A percentile compares a stretch with the other conserved stretches of the same genome.
Evolutionary conservation across 2,888 invertebrate species (phyloP).

Genomic region (Nomada fabriciana): DNA sequence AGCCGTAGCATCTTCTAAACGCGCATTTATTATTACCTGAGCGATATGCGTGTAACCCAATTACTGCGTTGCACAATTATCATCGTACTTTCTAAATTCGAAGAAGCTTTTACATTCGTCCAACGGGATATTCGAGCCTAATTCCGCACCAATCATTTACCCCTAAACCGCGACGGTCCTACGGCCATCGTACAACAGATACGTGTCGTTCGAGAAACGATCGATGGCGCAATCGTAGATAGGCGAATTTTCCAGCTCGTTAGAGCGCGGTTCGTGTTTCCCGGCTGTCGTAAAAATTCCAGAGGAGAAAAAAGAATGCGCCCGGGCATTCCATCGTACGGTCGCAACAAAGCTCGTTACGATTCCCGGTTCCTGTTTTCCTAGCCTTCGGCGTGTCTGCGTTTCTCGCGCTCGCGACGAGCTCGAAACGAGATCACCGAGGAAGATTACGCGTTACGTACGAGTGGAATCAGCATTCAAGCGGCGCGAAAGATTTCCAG

Average conservation of each 20-base stretch:
- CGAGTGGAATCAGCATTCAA: not conserved
- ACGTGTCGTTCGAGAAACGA: not conserved
- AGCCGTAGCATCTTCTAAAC: not conserved
- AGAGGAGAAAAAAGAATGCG: not conserved
- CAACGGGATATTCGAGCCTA: too few relatives aligned
- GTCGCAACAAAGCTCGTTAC: slow-evolving; percentile 25
- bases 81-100: too few relatives aligned
- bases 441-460: slow-evolving; percentile 15
- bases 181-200: not conserved
- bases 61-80: not conserved
- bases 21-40: not conserved
- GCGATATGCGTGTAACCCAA: not conserved
- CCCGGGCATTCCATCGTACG: not conserved
- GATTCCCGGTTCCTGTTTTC: slow-evolving; percentile 12
- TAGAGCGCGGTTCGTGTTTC: slow-evolving; percentile 3
- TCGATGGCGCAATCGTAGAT: slow-evolving; percentile 2
- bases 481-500: slow-evolving; percentile 21
- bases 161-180: not conserved
- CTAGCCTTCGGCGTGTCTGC: slow-evolving; percentile 14
- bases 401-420: slow-evolving; percentile 15
- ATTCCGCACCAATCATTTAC: too few relatives aligned
- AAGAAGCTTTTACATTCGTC: too few relatives aligned
- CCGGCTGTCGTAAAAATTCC: slow-evolving; percentile 7
- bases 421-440: slow-evolving; percentile 16
- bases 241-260: slow-evolving; percentile 28